These are phyloP conservation scores for Cephalopholis sonnerati DNA, from an alignment of 2,113 vertebrate species.

Conservation along the genomic window DNA sequence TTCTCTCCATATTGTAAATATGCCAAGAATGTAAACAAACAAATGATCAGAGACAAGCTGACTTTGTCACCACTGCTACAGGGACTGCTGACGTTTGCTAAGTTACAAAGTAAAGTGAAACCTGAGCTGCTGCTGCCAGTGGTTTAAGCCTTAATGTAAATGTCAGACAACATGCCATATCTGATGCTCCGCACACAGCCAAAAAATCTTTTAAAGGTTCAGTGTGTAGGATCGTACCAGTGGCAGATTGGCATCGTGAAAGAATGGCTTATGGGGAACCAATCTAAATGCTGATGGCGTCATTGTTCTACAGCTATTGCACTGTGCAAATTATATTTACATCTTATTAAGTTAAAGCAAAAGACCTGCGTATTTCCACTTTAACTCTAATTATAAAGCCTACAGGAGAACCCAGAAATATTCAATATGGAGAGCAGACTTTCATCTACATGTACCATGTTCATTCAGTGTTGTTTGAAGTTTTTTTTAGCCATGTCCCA, in stretches of 20 bases:
- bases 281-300: too few relatives aligned
- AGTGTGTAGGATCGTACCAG: too few relatives aligned
- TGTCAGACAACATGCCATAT: constrained; percentile 22
- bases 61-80: neutral
- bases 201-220: neutral
- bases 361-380: too few relatives aligned
- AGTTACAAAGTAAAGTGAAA: constrained; percentile 46
- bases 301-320: too few relatives aligned
- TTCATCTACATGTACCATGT: neutral
- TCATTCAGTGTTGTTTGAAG: neutral
- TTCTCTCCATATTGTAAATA: neutral
- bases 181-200: neutral
- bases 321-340: too few relatives aligned
- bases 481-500: neutral
- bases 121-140: constrained; percentile 34
- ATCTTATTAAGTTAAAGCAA: too few relatives aligned
- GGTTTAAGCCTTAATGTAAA: constrained; percentile 35
- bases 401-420: neutral
- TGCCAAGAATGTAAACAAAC: neutral
- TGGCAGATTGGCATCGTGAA: too few relatives aligned
- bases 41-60: neutral
- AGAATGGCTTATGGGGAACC: too few relatives aligned
- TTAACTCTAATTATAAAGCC: constrained; percentile 6
- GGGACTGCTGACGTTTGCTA: neutral
- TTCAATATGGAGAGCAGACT: neutral